Conservation (phyloP, 2,113 vertebrate species). For the Pungitius pungitius region DNA sequence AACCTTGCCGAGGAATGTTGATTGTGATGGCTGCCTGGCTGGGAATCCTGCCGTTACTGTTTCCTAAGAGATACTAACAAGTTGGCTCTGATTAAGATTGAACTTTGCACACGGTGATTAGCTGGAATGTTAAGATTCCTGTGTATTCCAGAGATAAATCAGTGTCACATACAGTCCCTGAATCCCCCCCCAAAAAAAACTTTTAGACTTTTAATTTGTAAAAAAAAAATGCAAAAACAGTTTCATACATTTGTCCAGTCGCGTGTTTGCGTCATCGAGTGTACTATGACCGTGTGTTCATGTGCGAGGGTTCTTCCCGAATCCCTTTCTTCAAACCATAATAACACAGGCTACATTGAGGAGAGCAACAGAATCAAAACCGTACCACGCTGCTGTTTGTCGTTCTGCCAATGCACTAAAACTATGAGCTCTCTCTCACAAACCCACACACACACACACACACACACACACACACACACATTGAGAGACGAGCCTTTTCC, state of each 20-base stretch:
- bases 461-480: slow-evolving; percentile 34
- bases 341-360: slow-evolving; percentile 37
- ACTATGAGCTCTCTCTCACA: slow-evolving; percentile 49
- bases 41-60: slow-evolving; percentile 75
- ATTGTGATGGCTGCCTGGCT: slow-evolving; percentile 77
- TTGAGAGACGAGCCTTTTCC: slow-evolving; percentile 65
- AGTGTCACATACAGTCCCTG: slow-evolving; percentile 51
- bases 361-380: slow-evolving; percentile 55
- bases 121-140: slow-evolving; percentile 78
- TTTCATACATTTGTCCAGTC: slow-evolving; percentile 6
- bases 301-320: slow-evolving; percentile 23
- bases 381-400: slow-evolving; percentile 62
- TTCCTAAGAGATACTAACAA: slow-evolving; percentile 79
- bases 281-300: background rate
- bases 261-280: background rate
- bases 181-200: slow-evolving; percentile 28
- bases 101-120: slow-evolving; percentile 81
- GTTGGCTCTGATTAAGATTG: slow-evolving; percentile 73
- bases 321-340: slow-evolving; percentile 40
- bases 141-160: slow-evolving; percentile 66
- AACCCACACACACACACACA: slow-evolving; percentile 20
- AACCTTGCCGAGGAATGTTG: slow-evolving; percentile 80
- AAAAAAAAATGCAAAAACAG: background rate
- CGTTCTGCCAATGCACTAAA: slow-evolving; percentile 45
- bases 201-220: background rate